phyloP scores from a whole-genome alignment of 2,113 vertebrate genomes.

The Lichenostomus cassidix region DNA sequence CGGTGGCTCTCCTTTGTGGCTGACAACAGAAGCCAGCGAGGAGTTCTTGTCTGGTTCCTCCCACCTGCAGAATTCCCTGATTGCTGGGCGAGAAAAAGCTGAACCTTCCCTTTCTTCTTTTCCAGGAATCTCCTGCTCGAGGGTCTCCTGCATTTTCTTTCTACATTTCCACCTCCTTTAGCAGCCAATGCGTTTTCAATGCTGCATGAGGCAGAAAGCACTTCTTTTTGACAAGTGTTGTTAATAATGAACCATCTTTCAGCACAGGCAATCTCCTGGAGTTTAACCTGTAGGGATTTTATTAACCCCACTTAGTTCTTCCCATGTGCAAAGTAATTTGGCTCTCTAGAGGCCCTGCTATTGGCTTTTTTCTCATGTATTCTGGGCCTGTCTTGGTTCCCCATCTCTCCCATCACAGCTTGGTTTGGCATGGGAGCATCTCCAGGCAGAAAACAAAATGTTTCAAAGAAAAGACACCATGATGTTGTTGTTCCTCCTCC shows the following conservation, averaged over 20 bases:
- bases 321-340: neutral
- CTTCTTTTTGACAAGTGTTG: neutral
- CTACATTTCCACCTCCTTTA: neutral
- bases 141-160: neutral
- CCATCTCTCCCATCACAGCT: neutral
- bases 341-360: neutral
- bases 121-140: neutral
- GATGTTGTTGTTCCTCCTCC: neutral
- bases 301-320: neutral
- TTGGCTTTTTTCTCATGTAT: neutral
- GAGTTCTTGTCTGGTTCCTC: neutral
- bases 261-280: neutral
- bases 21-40: neutral
- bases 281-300: neutral
- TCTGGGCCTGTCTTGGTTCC: neutral
- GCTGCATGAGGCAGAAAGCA: neutral
- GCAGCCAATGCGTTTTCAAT: conserved; percentile 28
- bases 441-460: neutral
- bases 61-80: neutral
- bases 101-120: neutral
- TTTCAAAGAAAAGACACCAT: neutral
- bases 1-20: rapidly evolving
- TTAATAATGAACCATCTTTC: neutral
- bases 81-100: neutral
- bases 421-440: neutral